Base-by-base conservation (phyloP, 1,140 invertebrate species). In the Brachionus sp. region DNA sequence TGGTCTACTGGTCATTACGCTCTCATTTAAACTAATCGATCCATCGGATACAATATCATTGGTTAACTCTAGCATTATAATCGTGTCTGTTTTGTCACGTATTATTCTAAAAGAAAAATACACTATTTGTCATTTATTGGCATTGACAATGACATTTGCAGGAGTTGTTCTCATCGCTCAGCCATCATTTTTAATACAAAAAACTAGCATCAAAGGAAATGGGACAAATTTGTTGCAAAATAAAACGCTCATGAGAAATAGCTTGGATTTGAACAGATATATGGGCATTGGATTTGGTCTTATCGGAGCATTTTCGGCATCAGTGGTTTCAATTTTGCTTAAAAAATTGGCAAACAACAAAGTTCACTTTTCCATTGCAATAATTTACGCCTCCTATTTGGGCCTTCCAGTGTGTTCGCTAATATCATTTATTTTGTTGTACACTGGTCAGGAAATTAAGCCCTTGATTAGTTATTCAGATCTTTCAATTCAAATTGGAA, bases 321-420 rank as follows among this genome's bases (percentile, higher is more conserved):
- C 77, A 10, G 29, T 33, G 9, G 50, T 66, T 37, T 62, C 77
- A 35, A 19, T 80, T 23, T 19, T 62, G 19, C 33, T 80, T 1
- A 80, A 80, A 66, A 80, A 80, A 80, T 44, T 80, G n/a, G 77
- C 77, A 19, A 80, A 78, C 16, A 78, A 80, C 23, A 80, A 80
- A 80, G 77, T 80, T 35, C 77, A 80, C 57, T 80, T 35, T 62
- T 80, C 77, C 12, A 80, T 80, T 33, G 46, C 77, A 44, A 66
- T 80, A 37, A 66, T 57, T 6, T 80, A 80, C 23, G 77, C 77
- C 1, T 37, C 35, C 5, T 80, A 80, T 44, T 62, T 80, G 7
- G 77, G 77, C 13, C 19, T 80, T 13, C 77, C 77, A 19, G 19
- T 62, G 0, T 62, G 50, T 50, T 25, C 33, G 16, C 12, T 29